Base-by-base conservation (phyloP, 2,797 vertebrate genomes). In the Siniperca undulata region DNA sequence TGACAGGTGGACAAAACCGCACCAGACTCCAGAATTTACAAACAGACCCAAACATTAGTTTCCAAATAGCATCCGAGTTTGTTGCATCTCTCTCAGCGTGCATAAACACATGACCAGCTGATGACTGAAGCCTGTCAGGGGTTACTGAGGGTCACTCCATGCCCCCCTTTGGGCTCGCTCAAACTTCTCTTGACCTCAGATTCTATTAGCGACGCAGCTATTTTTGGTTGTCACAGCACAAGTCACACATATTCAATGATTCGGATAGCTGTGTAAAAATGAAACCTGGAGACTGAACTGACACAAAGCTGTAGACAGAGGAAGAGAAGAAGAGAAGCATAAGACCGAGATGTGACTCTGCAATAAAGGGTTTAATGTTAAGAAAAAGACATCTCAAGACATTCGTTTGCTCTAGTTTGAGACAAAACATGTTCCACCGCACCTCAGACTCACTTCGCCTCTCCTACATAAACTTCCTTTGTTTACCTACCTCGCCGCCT, bases 401-500 rank as follows among this genome's bases (percentile, higher is more conserved):
- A 17, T 59, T 11, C 1, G 19, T 64, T 50, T 56, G 7, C 17
- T 52, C 9, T 7, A 3, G 24, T 48, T 11, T 30, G 5, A 74
- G 4, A 78, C 52, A 56, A 14, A 46, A 46, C 65, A 60, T 70
- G 80, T 85, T 38, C 12, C 70, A 53, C 58, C 71, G 42, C 82
- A 65, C 78, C 65, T 82, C 44, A 50, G 2, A 19, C 66, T 59
- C 61, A 34, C 68, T 12, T 73, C 77, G 79, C n/a, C n/a, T 78
- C 42, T 56, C 48, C 70, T 16, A 50, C 50, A 66, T 65, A 27
- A 82, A 55, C 75, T 24, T 65, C 64, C n/a, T 81, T 78, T 86
- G 80, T 89, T 89, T 74, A 48, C 77, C 19, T 67, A 88, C 88
- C 76, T 78, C 38, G 0, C n/a, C 22, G 12, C 38, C 36, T 38